Evolutionary conservation across 2,888 invertebrate species (phyloP), one percentile per base, ranked within the genome.

Genomic region (Nymphalis urticae): DNA sequence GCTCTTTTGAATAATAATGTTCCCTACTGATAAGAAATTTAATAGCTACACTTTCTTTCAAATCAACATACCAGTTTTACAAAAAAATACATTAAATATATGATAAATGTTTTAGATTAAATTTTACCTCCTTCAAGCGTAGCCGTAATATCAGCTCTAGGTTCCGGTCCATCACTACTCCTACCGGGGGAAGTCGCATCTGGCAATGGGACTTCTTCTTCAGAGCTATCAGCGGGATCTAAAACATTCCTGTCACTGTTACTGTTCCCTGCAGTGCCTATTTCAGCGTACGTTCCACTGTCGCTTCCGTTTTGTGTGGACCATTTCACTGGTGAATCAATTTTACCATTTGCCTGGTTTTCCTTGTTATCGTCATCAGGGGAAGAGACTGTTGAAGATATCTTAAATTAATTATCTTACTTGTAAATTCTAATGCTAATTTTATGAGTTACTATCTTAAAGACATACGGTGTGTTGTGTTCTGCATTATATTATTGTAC

Each of bases 241-340:
- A 93, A 76, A 36, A 92, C 86, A 70, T 93, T 90, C 71, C 92
- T 84, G 71, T 93, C 93, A 66, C 91, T 92, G 5, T 87, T 86
- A 67, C 90, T 89, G 72, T 85, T 90, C 2, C 85, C 88, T n/a
- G 87, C 92, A 17, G 85, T 90, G 7, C 92, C 91, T 21, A 93
- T 93, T 78, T 93, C 93, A 16, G 93, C 93, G 72, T 93, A 93
- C 19, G 93, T 93, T 2, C 93, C 92, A 72, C 93, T 93, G 73
- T 93, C 93, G 62, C 93, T 92, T 5, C 92, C 93, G 66, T 92
- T 92, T 72, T 92, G 92, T 64, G 86, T 86, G 21, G 88, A 86
- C 92, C 92, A 92, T 81, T 88, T 90, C 42, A 92, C 83, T 0
- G 92, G 92, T 5, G 92, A 92, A 56, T 92, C 92, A 6, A 92